Percentiles rank a stretch among this genome's conserved stretches.
These are phyloP conservation scores for Calameuta pallipes DNA, from an alignment of 2,888 invertebrate genomes.

Conservation along the genomic window DNA sequence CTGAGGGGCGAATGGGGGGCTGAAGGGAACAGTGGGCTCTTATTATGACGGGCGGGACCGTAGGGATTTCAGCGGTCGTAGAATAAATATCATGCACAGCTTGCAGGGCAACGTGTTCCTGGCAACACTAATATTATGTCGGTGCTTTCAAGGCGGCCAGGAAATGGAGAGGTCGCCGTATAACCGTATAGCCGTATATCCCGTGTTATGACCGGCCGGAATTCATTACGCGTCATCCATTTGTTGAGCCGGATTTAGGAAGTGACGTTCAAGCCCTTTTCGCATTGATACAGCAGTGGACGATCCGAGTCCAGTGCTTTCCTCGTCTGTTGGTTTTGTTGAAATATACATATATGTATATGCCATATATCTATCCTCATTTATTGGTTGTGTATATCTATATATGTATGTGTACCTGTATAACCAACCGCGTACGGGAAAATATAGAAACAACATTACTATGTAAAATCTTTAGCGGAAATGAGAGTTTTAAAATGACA, in stretches of 20 bases:
- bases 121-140: constrained; percentile 15
- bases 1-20: no score
- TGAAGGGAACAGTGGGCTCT: not conserved
- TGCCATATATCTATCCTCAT: no score
- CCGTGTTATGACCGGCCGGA: not conserved
- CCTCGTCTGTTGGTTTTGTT: not conserved
- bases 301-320: not conserved
- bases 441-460: no score
- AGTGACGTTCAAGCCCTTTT: not conserved
- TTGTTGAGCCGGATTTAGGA: not conserved
- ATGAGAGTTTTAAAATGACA: no score
- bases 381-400: no score
- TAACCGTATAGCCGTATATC: not conserved
- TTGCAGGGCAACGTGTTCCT: constrained; percentile 9
- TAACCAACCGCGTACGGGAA: no score
- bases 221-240: not conserved
- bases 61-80: constrained; percentile 9
- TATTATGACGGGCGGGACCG: not conserved
- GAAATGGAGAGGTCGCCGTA: not conserved
- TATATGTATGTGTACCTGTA: no score
- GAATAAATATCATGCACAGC: constrained; percentile 15
- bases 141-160: constrained; percentile 3
- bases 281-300: not conserved
- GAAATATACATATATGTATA: not conserved
- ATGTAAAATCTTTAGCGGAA: no score